Conservation (phyloP, 2,888 invertebrate species). For the Microctonus aethiopoides region DNA sequence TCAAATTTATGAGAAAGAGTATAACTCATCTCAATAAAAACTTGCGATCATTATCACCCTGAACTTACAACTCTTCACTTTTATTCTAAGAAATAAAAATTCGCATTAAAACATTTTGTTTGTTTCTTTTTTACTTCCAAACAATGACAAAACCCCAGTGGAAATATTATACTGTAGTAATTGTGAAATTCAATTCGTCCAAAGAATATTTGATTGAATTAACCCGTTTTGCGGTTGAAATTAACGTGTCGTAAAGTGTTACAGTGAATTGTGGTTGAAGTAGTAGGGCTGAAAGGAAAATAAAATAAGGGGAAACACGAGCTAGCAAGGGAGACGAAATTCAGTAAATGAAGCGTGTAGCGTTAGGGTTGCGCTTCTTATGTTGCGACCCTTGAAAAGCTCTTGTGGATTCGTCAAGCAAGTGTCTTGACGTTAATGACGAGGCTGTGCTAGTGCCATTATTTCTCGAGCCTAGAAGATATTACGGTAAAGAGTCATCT, state of each 20-base stretch:
- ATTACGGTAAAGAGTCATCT: conserved; percentile 15
- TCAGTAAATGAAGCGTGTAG: conserved; percentile 43
- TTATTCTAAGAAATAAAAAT: too few relatives aligned
- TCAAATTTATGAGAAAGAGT: too few relatives aligned
- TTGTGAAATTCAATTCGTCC: conserved; percentile 12
- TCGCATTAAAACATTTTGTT: too few relatives aligned
- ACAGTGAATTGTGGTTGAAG: conserved; percentile 12
- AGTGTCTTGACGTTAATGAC: conserved; percentile 43
- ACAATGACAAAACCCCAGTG: too few relatives aligned
- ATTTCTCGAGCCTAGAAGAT: background rate
- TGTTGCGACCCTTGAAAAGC: conserved; percentile 40
- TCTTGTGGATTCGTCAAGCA: conserved; percentile 29
- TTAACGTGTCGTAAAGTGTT: conserved; percentile 19
- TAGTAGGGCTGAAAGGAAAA: background rate
- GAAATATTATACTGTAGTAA: too few relatives aligned
- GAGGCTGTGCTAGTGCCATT: conserved; percentile 17
- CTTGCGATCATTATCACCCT: too few relatives aligned
- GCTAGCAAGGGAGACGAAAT: background rate
- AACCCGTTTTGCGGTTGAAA: conserved; percentile 2
- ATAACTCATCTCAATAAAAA: too few relatives aligned
- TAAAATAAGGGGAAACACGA: conserved; percentile 14
- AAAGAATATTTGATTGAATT: conserved; percentile 18
- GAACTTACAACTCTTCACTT: too few relatives aligned
- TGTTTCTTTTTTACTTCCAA: too few relatives aligned
- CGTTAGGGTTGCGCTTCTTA: conserved; percentile 40